Evolutionary conservation across 1,140 invertebrate species (phyloP).

Genomic region (Drosophila ogumai): DNA sequence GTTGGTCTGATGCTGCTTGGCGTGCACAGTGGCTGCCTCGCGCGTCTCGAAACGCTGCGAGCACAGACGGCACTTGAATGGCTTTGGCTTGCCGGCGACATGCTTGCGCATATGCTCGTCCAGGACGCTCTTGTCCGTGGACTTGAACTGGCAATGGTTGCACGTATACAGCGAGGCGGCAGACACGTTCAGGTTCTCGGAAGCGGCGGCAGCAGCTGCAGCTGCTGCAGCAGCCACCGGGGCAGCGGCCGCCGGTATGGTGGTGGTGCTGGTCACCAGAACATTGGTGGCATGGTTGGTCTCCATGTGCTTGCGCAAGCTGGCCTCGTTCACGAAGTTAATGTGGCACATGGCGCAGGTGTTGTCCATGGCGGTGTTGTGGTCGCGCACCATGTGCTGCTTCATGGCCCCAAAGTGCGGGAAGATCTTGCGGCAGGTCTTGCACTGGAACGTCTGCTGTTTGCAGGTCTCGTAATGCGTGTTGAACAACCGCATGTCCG

Average conservation of each 20-base stretch:
- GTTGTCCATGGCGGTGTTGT: slow-evolving; percentile 80
- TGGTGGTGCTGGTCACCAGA: slow-evolving; percentile 79
- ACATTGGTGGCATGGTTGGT: slow-evolving; percentile 83
- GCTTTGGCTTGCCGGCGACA: slow-evolving; percentile 74
- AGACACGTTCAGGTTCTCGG: slow-evolving; percentile 40
- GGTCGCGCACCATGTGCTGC: slow-evolving; percentile 81
- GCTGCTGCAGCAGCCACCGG: slow-evolving; percentile 63
- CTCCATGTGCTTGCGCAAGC: slow-evolving; percentile 84
- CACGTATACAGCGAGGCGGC: slow-evolving; percentile 73
- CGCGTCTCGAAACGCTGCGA: slow-evolving; percentile 82
- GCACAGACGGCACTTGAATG: slow-evolving; percentile 84
- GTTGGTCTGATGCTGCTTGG: slow-evolving; percentile 83
- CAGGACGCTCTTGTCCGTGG: slow-evolving; percentile 75
- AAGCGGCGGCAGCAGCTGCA: slow-evolving; percentile 58
- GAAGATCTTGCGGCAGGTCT: slow-evolving; percentile 83
- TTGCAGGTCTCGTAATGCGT: slow-evolving; percentile 84
- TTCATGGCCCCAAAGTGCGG: slow-evolving; percentile 81
- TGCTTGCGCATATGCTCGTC: slow-evolving; percentile 84
- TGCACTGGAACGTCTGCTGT: slow-evolving; percentile 84
- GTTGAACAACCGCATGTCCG: slow-evolving; percentile 83
- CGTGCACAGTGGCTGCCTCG: slow-evolving; percentile 80
- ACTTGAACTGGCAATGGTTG: slow-evolving; percentile 83
- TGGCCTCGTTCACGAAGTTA: slow-evolving; percentile 79
- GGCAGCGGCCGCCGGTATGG: slow-evolving; percentile 69
- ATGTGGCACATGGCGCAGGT: slow-evolving; percentile 83